Evolutionary conservation across 2,797 vertebrate genomes (phyloP).

Genomic region (Mallotus villosus): DNA sequence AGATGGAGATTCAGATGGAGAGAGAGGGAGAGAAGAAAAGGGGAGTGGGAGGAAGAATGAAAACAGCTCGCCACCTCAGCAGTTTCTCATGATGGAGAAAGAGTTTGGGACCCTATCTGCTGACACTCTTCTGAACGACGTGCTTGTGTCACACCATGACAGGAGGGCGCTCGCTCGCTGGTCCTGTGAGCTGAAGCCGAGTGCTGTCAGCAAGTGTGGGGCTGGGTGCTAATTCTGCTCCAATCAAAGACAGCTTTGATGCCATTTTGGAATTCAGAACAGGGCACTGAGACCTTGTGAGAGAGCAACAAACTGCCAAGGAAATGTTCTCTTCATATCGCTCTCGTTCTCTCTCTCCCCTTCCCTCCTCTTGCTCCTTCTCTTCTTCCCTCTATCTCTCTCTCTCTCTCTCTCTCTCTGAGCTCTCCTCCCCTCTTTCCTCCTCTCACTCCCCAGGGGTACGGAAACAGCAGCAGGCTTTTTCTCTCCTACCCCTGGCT

Average conservation of each 20-base stretch:
- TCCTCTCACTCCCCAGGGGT: too few species aligned
- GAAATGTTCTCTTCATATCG: not conserved
- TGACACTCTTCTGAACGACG: conserved; percentile 24
- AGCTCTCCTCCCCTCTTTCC: not conserved
- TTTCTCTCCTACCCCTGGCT: not conserved
- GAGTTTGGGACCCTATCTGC: not conserved
- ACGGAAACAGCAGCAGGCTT: not conserved
- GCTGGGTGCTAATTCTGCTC: conserved; percentile 26
- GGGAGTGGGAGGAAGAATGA: conserved; percentile 12
- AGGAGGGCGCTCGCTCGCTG: conserved; percentile 13
- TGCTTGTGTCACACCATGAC: conserved; percentile 38
- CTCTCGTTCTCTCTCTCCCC: not conserved
- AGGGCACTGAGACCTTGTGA: not conserved
- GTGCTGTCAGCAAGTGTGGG: conserved; percentile 20
- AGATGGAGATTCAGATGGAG: too few species aligned
- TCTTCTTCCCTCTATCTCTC: not conserved
- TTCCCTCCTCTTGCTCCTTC: not conserved
- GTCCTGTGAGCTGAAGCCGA: conserved; percentile 35
- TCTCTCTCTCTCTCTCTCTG: not conserved
- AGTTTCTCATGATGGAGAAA: not conserved
- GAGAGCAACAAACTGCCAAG: not conserved
- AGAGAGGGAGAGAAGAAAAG: not conserved
- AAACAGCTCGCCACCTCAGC: conserved; percentile 3
- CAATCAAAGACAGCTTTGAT: conserved; percentile 41
- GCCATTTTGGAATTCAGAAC: conserved; percentile 33